These are phyloP conservation scores for Burhinus oedicnemus DNA, from an alignment of 2,113 vertebrate species.

Conservation along the genomic window DNA sequence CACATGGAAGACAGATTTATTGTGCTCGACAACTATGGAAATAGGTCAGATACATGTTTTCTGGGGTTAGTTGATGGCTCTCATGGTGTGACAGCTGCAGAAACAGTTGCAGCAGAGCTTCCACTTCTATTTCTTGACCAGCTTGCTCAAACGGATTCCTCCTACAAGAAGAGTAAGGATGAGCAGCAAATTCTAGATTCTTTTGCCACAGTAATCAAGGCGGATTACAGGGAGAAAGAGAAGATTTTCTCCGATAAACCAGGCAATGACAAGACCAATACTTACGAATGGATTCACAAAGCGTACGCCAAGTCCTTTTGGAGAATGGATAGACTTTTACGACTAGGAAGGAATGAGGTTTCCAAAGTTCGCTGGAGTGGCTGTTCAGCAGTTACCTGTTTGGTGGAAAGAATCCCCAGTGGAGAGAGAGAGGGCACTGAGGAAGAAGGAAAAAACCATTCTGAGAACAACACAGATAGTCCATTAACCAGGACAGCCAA, in stretches of 20 bases:
- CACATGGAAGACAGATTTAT: constrained; percentile 66
- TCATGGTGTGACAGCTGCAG: constrained; percentile 39
- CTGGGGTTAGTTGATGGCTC: constrained; percentile 71
- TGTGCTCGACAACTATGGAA: constrained; percentile 58
- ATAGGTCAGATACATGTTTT: constrained; percentile 67
- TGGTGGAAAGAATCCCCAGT: constrained; percentile 37
- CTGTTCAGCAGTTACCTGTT: constrained; percentile 65
- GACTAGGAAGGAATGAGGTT: constrained; percentile 66
- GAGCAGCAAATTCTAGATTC: constrained; percentile 49
- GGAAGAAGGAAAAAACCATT: not conserved
- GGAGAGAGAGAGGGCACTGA: not conserved
- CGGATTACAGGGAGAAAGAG: constrained; percentile 52
- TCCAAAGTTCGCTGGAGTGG: constrained; percentile 73
- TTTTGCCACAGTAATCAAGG: constrained; percentile 62
- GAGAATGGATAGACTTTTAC: constrained; percentile 74
- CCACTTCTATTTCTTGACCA: constrained; percentile 72
- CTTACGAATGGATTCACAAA: constrained; percentile 51
- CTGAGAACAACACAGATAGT: not conserved
- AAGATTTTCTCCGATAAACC: constrained; percentile 10
- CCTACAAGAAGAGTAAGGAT: constrained; percentile 48
- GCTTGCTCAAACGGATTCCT: constrained; percentile 50
- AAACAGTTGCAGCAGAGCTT: constrained; percentile 61
- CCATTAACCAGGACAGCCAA: not conserved
- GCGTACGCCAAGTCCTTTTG: constrained; percentile 71
- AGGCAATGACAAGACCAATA: not conserved